phyloP scores from a whole-genome alignment of 1,140 invertebrate species.

The Lerema accius region DNA sequence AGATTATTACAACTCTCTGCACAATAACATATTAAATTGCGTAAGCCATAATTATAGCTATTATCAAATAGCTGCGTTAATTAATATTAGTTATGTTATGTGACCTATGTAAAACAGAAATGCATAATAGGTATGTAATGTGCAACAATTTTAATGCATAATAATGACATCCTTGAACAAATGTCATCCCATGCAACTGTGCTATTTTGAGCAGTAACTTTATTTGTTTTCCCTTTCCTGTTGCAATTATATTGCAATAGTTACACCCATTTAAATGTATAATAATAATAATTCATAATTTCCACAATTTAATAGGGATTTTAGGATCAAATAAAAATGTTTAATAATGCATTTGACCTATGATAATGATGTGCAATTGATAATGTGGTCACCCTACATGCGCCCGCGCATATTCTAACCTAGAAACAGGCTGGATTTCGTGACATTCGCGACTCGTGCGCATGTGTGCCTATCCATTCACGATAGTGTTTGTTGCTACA shows the following conservation, averaged over 20 bases:
- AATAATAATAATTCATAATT: too few species aligned
- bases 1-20: too few species aligned
- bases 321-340: too few species aligned
- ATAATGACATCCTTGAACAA: background rate
- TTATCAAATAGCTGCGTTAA: background rate
- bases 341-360: background rate
- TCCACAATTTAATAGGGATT: too few species aligned
- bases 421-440: slow-evolving; percentile 78
- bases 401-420: slow-evolving; percentile 75
- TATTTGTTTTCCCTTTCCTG: slow-evolving; percentile 23
- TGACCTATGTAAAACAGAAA: background rate
- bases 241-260: background rate
- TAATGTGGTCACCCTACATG: slow-evolving; percentile 50
- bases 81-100: background rate
- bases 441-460: slow-evolving; percentile 61
- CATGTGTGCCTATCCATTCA: slow-evolving; percentile 65
- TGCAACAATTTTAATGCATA: background rate
- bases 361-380: background rate
- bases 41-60: background rate
- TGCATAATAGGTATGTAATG: background rate
- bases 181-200: slow-evolving; percentile 2
- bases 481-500: slow-evolving; percentile 54
- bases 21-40: background rate
- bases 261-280: background rate
- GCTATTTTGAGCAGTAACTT: slow-evolving; percentile 15